A percentile compares a stretch with the other conserved stretches of the same genome.
Evolutionary conservation across 2,113 vertebrate genomes (phyloP).

Genomic region (Eleginops maclovinus): DNA sequence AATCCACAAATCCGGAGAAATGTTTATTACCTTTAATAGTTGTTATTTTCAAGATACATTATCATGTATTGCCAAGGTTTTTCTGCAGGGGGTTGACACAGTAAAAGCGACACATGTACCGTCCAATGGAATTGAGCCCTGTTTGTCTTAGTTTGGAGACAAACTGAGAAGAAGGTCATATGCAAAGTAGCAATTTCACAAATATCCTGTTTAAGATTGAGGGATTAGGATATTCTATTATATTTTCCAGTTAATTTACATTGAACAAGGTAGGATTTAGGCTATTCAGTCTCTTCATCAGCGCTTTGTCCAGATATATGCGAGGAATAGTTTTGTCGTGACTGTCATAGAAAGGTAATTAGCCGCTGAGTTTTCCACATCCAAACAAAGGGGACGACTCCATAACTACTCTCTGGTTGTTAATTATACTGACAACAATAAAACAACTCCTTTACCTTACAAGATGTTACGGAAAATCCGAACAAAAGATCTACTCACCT

Average conservation of each 20-base stretch:
- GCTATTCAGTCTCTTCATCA: not conserved
- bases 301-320: conserved; percentile 1
- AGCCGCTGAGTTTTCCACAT: not conserved
- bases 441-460: too few species aligned
- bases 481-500: not conserved
- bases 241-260: conserved; percentile 7
- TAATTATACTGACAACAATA: not conserved
- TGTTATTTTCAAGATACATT: not conserved
- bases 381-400: not conserved
- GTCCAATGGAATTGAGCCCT: not conserved
- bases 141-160: not conserved
- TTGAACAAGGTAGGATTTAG: conserved; percentile 5
- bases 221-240: conserved; percentile 8
- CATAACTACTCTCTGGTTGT: not conserved
- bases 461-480: not conserved
- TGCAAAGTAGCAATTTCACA: not conserved
- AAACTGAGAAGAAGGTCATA: conserved; percentile 18
- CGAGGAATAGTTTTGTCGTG: not conserved
- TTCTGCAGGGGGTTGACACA: too few species aligned
- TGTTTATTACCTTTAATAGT: not conserved
- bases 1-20: not conserved
- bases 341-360: not conserved
- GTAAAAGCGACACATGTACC: not conserved
- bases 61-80: not conserved
- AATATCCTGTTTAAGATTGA: not conserved